Conservation (phyloP, 2,888 invertebrate species). For the Julus scanicus region DNA sequence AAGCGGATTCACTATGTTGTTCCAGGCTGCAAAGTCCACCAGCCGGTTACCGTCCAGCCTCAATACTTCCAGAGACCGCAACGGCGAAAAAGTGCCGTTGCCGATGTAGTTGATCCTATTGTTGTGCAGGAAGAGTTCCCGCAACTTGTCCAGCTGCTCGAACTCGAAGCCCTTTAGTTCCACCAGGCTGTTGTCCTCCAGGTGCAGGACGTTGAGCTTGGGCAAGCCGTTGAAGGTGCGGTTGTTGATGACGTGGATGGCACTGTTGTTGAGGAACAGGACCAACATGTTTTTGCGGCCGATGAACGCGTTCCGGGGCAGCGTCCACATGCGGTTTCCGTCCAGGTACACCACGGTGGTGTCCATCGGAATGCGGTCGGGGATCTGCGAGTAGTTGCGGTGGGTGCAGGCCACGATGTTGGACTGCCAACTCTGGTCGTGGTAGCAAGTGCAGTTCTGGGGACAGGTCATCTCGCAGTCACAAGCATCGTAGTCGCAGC, state of each 20-base stretch:
- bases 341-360: constrained; percentile 88
- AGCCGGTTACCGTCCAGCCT: constrained; percentile 79
- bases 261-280: constrained; percentile 81
- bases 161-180: constrained; percentile 82
- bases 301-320: constrained; percentile 86
- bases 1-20: constrained; percentile 68
- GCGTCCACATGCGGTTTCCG: constrained; percentile 80
- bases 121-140: constrained; percentile 78
- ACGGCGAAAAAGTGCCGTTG: constrained; percentile 77
- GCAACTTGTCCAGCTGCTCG: constrained; percentile 78
- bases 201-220: constrained; percentile 78
- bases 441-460: constrained; percentile 86
- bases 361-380: constrained; percentile 89
- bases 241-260: constrained; percentile 82
- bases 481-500: constrained; percentile 91
- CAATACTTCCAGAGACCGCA: constrained; percentile 73
- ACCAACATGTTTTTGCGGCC: constrained; percentile 82
- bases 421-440: constrained; percentile 86
- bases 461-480: constrained; percentile 95
- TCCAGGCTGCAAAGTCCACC: constrained; percentile 77
- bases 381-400: constrained; percentile 68
- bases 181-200: constrained; percentile 79
- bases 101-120: constrained; percentile 78
- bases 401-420: constrained; percentile 87
- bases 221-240: constrained; percentile 85